Percentiles rank a stretch among this genome's conserved stretches.
phyloP scores from a whole-genome alignment of 1,140 invertebrate genomes.

The Ladona fulva region DNA sequence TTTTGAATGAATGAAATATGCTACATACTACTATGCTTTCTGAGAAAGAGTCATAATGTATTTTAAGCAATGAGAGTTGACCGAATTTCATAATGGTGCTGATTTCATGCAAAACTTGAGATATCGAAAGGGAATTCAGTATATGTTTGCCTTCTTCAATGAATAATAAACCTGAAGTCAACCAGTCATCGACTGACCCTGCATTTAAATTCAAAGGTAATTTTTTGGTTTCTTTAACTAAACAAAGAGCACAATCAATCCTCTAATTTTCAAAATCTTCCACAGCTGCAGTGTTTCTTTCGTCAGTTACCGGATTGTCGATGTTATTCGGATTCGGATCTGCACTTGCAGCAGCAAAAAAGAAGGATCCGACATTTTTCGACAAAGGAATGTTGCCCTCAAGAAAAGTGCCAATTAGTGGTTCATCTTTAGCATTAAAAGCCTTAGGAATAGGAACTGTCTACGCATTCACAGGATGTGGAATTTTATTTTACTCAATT shows the following conservation, averaged over 20 bases:
- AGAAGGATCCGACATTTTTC: constrained; percentile 69
- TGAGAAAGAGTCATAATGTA: too few species aligned
- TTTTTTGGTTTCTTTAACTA: too few species aligned
- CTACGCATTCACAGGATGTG: constrained; percentile 73
- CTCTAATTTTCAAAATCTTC: constrained; percentile 24
- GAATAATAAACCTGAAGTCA: too few species aligned
- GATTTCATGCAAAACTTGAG: too few species aligned
- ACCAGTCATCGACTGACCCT: too few species aligned
- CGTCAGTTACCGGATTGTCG: constrained; percentile 66
- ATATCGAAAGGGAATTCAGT: too few species aligned
- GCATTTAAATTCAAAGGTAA: background rate
- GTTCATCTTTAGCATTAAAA: constrained; percentile 63
- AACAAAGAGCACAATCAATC: too few species aligned
- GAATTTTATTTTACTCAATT: constrained; percentile 68
- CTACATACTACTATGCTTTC: too few species aligned
- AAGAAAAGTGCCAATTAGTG: constrained; percentile 60
- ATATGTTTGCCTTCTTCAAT: too few species aligned
- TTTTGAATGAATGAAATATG: too few species aligned
- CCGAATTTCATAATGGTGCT: too few species aligned
- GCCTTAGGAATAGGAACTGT: constrained; percentile 80
- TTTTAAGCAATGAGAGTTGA: too few species aligned
- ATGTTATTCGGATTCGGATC: constrained; percentile 70
- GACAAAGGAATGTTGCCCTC: constrained; percentile 58
- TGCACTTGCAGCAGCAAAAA: constrained; percentile 65
- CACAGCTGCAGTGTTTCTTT: constrained; percentile 65